A percentile compares a stretch with the other conserved stretches of the same genome.
These are phyloP conservation scores for Aphelenchoides besseyi DNA, from an alignment of 1,140 invertebrate genomes.

Conservation along the genomic window DNA sequence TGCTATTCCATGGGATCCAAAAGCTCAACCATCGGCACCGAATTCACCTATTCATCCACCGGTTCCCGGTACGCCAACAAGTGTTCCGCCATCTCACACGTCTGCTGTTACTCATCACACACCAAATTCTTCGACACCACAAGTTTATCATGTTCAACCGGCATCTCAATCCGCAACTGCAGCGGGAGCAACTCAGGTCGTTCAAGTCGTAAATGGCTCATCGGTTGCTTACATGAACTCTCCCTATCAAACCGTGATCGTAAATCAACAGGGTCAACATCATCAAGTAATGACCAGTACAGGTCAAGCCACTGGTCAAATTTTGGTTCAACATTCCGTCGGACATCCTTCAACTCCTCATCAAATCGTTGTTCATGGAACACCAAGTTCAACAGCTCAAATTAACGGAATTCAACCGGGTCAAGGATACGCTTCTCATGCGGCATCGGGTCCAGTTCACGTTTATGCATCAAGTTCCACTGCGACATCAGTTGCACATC, in stretches of 20 bases:
- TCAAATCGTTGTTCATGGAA: slow-evolving; percentile 16
- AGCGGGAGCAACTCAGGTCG: slow-evolving; percentile 16
- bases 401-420: slow-evolving; percentile 16
- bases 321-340: slow-evolving; percentile 18
- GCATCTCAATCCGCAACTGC: slow-evolving; percentile 6
- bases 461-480: not conserved
- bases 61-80: not conserved
- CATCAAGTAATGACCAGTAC: not conserved
- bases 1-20: slow-evolving; percentile 20
- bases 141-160: slow-evolving; percentile 7
- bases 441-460: slow-evolving; percentile 18
- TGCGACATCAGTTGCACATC: slow-evolving; percentile 15
- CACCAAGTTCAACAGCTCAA: not conserved
- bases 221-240: slow-evolving; percentile 23
- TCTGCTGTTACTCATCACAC: too few relatives aligned
- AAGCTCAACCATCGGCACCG: slow-evolving; percentile 2
- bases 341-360: not conserved
- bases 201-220: slow-evolving; percentile 24
- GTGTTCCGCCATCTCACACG: too few relatives aligned
- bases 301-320: slow-evolving; percentile 13
- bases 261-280: slow-evolving; percentile 21
- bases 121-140: slow-evolving; percentile 7
- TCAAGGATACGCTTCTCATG: slow-evolving; percentile 29
- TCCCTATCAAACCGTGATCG: slow-evolving; percentile 27
- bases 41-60: not conserved